Percentiles rank a stretch among this genome's conserved stretches.
Conservation (phyloP, 2,797 vertebrate species). For the Lagorchestes hirsutus region DNA sequence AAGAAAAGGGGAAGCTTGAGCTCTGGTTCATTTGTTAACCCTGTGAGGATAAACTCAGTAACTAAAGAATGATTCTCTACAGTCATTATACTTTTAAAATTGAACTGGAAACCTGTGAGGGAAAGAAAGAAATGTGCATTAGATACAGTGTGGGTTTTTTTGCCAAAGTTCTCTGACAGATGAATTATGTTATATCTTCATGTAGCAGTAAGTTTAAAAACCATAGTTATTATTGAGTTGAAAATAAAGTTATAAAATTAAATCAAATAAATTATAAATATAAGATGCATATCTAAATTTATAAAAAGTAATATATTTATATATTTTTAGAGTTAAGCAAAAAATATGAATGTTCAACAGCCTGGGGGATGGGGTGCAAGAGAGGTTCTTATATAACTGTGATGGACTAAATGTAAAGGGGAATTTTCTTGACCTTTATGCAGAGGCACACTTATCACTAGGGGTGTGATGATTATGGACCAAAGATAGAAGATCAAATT, state of each 20-base stretch:
- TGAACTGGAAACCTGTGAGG: background rate
- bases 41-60: slow-evolving; percentile 35
- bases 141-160: background rate
- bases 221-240: background rate
- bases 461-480: background rate
- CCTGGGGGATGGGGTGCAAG: no score
- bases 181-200: background rate
- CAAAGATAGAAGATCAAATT: background rate
- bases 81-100: slow-evolving; percentile 16
- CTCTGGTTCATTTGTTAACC: slow-evolving; percentile 22
- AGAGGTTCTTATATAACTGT: background rate
- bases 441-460: background rate
- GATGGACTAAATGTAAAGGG: background rate
- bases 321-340: background rate
- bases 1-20: slow-evolving; percentile 44
- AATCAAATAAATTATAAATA: background rate
- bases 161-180: background rate
- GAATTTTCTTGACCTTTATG: background rate
- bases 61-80: slow-evolving; percentile 15
- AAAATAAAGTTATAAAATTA: background rate
- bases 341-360: background rate
- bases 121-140: background rate
- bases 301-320: background rate
- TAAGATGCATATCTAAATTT: background rate
- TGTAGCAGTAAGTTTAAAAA: background rate